Evolutionary conservation across 1,140 invertebrate species (phyloP).

Genomic region (Oncopeltus fasciatus): DNA sequence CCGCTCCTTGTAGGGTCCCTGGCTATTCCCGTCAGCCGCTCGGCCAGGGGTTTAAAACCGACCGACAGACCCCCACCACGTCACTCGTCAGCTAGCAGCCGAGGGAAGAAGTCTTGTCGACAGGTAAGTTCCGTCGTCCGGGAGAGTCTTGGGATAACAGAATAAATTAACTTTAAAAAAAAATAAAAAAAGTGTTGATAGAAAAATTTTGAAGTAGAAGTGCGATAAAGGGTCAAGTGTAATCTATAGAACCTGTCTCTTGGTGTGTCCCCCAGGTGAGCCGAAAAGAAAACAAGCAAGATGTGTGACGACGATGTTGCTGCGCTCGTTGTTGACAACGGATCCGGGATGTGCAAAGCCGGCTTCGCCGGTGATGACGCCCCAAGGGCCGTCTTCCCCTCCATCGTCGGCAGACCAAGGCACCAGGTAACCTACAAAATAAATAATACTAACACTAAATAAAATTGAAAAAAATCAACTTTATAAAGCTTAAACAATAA

Average conservation of each 20-base stretch:
- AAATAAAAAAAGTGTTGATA: background rate
- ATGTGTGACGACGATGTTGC: conserved; percentile 85
- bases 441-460: background rate
- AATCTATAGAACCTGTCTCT: background rate
- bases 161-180: background rate
- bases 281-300: conserved; percentile 30
- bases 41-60: background rate
- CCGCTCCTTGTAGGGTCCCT: background rate
- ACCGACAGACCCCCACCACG: background rate
- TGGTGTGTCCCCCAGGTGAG: background rate
- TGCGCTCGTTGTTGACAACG: conserved; percentile 77
- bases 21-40: background rate
- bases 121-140: background rate
- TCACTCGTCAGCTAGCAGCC: conserved; percentile 1
- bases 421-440: conserved; percentile 42
- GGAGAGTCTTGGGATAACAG: background rate
- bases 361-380: conserved; percentile 83
- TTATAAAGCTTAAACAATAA: background rate
- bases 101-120: conserved; percentile 1
- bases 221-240: background rate
- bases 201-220: background rate
- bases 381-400: conserved; percentile 75
- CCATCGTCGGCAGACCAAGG: conserved; percentile 67
- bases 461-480: background rate
- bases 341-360: conserved; percentile 81